Percentiles rank a stretch among this genome's conserved stretches.
Conservation (phyloP, 1,140 invertebrate species). For the Araneus ventricosus region DNA sequence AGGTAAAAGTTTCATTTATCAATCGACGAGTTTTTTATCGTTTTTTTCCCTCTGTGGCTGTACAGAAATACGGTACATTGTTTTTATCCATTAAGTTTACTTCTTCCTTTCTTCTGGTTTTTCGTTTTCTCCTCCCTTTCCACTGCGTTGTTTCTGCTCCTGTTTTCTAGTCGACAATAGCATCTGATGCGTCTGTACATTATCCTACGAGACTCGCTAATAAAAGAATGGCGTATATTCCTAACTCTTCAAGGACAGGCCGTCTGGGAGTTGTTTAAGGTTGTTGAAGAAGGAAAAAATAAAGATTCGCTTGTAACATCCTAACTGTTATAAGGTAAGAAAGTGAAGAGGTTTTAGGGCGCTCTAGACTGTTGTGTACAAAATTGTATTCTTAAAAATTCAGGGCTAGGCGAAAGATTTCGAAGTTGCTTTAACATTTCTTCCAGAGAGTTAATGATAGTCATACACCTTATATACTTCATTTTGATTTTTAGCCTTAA, state of each 20-base stretch:
- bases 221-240: not conserved
- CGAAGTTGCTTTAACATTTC: no score
- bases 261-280: conserved; percentile 29
- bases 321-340: not conserved
- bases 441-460: no score
- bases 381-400: no score
- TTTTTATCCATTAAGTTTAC: conserved; percentile 74
- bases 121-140: not conserved
- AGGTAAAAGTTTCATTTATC: conserved; percentile 75
- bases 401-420: no score
- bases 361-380: not conserved
- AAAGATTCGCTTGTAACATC: not conserved
- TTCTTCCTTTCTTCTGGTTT: conserved; percentile 50
- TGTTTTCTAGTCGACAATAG: conserved; percentile 55
- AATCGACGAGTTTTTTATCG: conserved; percentile 59
- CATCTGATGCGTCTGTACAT: conserved; percentile 60
- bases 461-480: no score
- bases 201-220: conserved; percentile 48
- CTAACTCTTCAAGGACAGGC: not conserved
- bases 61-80: conserved; percentile 64
- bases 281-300: not conserved
- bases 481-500: no score
- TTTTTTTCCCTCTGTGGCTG: conserved; percentile 42
- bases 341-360: not conserved
- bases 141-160: conserved; percentile 38